A percentile compares a stretch with the other conserved stretches of the same genome.
Evolutionary conservation across 2,888 invertebrate genomes (phyloP).

Genomic region (Rugalucina vietnamica): DNA sequence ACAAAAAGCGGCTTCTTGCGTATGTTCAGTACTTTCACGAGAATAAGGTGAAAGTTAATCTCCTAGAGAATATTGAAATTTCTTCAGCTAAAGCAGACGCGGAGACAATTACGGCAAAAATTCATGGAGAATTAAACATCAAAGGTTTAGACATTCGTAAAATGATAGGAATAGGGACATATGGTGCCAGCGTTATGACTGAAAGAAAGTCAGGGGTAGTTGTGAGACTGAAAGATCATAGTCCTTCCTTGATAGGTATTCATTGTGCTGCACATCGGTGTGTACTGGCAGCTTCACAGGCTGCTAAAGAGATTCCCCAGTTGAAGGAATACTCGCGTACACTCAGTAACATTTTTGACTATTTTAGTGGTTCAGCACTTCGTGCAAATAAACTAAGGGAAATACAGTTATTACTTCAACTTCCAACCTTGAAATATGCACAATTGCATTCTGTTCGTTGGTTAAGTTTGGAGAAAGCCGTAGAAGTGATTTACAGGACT

Average conservation of each 20-base stretch:
- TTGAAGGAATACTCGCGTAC: constrained; percentile 24
- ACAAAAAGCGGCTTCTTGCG: constrained; percentile 32
- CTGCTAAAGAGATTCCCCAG: constrained; percentile 28
- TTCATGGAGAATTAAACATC: constrained; percentile 24
- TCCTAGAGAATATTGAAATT: constrained; percentile 26
- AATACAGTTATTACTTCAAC: constrained; percentile 43
- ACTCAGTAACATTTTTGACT: constrained; percentile 28
- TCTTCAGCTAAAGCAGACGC: constrained; percentile 18
- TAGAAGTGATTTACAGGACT: constrained; percentile 48
- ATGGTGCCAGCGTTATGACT: constrained; percentile 53
- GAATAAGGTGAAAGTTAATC: neutral
- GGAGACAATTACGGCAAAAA: constrained; percentile 19
- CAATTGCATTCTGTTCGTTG: constrained; percentile 56
- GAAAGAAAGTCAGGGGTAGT: constrained; percentile 35
- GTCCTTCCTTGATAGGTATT: constrained; percentile 38
- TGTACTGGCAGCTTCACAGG: constrained; percentile 43
- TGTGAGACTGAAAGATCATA: constrained; percentile 7
- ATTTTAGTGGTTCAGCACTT: constrained; percentile 42
- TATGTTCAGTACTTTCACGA: constrained; percentile 33
- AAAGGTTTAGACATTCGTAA: constrained; percentile 43
- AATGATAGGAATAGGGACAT: constrained; percentile 44
- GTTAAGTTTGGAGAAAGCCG: constrained; percentile 55
- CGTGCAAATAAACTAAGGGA: constrained; percentile 43
- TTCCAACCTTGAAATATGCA: constrained; percentile 48
- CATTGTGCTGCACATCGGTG: constrained; percentile 43